Evolutionary conservation across 2,888 invertebrate genomes (phyloP).

Genomic region (Isoperla grammatica): DNA sequence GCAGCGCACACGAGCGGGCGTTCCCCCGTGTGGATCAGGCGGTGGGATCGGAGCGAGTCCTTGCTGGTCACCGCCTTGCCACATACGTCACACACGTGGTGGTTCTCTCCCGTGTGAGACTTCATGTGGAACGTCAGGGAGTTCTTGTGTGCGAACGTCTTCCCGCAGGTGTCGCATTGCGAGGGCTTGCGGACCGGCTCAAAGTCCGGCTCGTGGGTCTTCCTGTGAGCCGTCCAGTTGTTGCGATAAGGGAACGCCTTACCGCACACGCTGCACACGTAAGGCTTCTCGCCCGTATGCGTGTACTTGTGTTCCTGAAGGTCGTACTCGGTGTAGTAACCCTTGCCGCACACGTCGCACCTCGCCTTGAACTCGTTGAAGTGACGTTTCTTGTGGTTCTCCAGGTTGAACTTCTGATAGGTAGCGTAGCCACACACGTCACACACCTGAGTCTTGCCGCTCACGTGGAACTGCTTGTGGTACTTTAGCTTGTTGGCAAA

Average conservation of each 20-base stretch:
- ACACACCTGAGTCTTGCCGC: slow-evolving; percentile 36
- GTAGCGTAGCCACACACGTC: slow-evolving; percentile 38
- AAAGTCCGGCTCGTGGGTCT: background rate
- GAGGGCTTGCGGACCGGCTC: background rate
- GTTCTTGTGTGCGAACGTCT: slow-evolving; percentile 2
- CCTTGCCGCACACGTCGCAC: slow-evolving; percentile 51
- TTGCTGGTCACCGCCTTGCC: slow-evolving; percentile 34
- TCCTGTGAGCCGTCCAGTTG: slow-evolving; percentile 2
- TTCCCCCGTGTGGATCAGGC: slow-evolving; percentile 13
- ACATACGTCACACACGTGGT: slow-evolving; percentile 41
- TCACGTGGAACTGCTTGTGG: slow-evolving; percentile 41
- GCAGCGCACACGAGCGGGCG: slow-evolving; percentile 11
- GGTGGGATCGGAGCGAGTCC: background rate
- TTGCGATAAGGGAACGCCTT: slow-evolving; percentile 33
- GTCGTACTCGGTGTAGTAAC: slow-evolving; percentile 43
- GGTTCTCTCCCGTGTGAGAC: slow-evolving; percentile 44
- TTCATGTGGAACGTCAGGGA: slow-evolving; percentile 38
- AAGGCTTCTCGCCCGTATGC: slow-evolving; percentile 45
- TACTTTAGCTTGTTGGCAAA: slow-evolving; percentile 41
- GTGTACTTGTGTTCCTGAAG: slow-evolving; percentile 41
- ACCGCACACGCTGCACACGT: slow-evolving; percentile 39
- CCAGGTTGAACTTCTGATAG: slow-evolving; percentile 39
- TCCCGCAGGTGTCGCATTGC: slow-evolving; percentile 3
- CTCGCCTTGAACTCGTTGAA: slow-evolving; percentile 29
- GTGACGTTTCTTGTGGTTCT: slow-evolving; percentile 42